Evolutionary conservation across 2,113 vertebrate genomes (phyloP).

Genomic region (Rhadina sibilatrix): DNA sequence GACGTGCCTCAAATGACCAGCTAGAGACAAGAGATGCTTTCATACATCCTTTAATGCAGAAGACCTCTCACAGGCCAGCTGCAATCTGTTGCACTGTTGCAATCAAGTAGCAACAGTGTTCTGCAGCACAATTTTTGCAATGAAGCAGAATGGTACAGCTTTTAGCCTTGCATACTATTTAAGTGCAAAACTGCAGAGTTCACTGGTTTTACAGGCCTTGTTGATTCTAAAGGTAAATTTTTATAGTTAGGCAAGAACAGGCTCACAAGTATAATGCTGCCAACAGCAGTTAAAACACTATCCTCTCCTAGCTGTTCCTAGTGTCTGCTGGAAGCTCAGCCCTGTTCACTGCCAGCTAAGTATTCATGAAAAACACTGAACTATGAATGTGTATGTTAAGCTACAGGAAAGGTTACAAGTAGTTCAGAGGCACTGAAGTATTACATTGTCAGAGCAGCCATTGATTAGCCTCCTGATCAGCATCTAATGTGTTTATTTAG

Average conservation of each 20-base stretch:
- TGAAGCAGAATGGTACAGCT: not conserved
- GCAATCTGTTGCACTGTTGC: too few species aligned
- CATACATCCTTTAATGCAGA: not conserved
- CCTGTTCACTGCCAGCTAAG: not conserved
- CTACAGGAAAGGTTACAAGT: not conserved
- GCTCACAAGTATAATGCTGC: not conserved
- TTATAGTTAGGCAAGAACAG: not conserved
- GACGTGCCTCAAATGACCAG: not conserved
- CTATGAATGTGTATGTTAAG: fast-evolving
- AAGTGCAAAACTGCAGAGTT: not conserved
- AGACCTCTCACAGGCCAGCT: not conserved
- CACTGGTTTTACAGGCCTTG: not conserved
- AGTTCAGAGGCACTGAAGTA: not conserved
- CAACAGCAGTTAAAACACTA: not conserved
- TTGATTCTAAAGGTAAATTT: not conserved
- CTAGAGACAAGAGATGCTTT: not conserved
- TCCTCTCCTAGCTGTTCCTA: not conserved
- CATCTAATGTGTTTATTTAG: not conserved
- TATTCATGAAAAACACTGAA: not conserved
- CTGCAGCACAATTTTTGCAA: not conserved
- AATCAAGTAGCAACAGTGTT: not conserved
- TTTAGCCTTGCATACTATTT: not conserved
- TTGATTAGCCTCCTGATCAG: not conserved
- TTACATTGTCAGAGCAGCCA: not conserved
- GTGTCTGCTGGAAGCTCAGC: not conserved